Evolutionary conservation across 2,113 vertebrate species (phyloP), one percentile per base, ranked within the genome.

Genomic region (Onychorhynchus coronatus): DNA sequence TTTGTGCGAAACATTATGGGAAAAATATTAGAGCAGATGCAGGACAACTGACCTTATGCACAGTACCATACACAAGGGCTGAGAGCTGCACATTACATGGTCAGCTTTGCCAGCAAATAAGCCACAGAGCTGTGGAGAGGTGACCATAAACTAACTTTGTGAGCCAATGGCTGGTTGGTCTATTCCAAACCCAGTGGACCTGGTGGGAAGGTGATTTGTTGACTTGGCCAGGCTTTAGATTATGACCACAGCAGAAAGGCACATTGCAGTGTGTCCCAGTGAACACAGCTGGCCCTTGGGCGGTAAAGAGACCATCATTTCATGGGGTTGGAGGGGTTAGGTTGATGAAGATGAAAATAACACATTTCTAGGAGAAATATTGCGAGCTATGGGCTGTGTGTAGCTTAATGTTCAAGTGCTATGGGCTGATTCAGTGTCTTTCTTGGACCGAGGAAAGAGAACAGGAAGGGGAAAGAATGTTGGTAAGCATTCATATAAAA

Each of bases 241-340:
- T 21, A 5, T 9, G n/a, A 42, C 42, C 25, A 24, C 24, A 50
- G 44, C 39, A 71, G 23, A 89, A 59, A 59, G 50, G 8, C 9
- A 31, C 7, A 3, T 6, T 3, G 5, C 11, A 28, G 7, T 12
- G 16, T 52, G 31, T 46, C 67, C 46, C 20, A 62, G 8, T 0
- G 2, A 86, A 24, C 22, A 21, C 12, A n/a, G 12, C 1, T 72
- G 31, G 16, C 16, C 30, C 37, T 56, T 47, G 42, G 25, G 27
- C 47, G 63, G 27, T 50, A 62, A 91, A 52, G 13, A 75, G 65
- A 47, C 22, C 11, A 5, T 18, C 0, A 8, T 52, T 88, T 46
- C 24, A n/a, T 65, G 49, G 23, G 7, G 3, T 68, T 93, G 35
- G 19, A 14, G 8, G 3, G 2, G 22, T 55, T 80, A 44, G 23